Conservation (phyloP, 2,888 invertebrate species). For the Ornithoptera alexandrae region DNA sequence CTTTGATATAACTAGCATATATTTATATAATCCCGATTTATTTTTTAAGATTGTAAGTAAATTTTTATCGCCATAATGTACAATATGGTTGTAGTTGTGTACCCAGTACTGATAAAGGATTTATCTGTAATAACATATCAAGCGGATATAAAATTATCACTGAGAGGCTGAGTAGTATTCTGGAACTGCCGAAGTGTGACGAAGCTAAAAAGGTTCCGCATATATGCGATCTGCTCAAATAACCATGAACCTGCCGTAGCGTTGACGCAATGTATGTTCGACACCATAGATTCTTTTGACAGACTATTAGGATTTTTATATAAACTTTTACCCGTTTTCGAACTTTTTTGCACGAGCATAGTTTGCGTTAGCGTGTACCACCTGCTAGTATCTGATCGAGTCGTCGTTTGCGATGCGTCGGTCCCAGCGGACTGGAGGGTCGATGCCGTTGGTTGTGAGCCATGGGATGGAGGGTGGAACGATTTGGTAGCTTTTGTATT, state of each 20-base stretch:
- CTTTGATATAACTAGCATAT: slow-evolving; percentile 68
- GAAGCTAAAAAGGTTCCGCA: slow-evolving; percentile 36
- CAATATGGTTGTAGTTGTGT: slow-evolving; percentile 70
- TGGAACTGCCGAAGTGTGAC: slow-evolving; percentile 53
- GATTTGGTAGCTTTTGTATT: slow-evolving; percentile 62
- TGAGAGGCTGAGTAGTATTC: slow-evolving; percentile 66
- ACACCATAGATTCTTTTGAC: slow-evolving; percentile 49
- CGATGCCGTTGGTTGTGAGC: slow-evolving; percentile 46
- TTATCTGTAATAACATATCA: slow-evolving; percentile 77
- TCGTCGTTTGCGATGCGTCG: slow-evolving; percentile 22
- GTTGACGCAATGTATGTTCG: slow-evolving; percentile 55
- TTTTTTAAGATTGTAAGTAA: slow-evolving; percentile 67
- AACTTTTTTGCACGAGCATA: slow-evolving; percentile 61
- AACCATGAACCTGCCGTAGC: slow-evolving; percentile 40
- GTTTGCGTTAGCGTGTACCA: slow-evolving; percentile 53
- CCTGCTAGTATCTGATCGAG: slow-evolving; percentile 32
- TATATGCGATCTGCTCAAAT: slow-evolving; percentile 54
- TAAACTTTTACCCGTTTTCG: slow-evolving; percentile 68
- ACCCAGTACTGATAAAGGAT: slow-evolving; percentile 67
- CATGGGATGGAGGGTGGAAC: slow-evolving; percentile 30
- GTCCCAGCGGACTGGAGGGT: slow-evolving; percentile 33
- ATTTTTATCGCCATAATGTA: slow-evolving; percentile 47
- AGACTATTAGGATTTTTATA: slow-evolving; percentile 63
- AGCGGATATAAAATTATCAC: slow-evolving; percentile 65
- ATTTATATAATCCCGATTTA: slow-evolving; percentile 55